Evolutionary conservation across 2,888 invertebrate species (phyloP).

Genomic region (Eilema depressum): DNA sequence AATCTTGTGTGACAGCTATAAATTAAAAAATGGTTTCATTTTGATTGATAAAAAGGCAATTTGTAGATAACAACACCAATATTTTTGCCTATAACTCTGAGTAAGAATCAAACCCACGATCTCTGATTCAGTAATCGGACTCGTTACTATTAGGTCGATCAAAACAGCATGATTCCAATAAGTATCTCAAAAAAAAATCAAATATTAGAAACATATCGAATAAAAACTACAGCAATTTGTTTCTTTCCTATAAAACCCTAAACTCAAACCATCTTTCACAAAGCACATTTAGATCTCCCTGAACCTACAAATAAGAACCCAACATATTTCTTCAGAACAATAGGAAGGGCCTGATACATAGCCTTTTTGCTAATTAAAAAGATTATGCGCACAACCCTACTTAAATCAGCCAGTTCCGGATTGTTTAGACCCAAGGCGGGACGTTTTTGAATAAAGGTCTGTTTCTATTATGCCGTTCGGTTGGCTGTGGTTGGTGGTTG

Average conservation of each 20-base stretch:
- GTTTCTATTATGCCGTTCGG: slow-evolving; percentile 38
- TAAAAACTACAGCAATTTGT: not conserved
- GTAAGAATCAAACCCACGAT: not conserved
- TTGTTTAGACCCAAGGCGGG: slow-evolving; percentile 33
- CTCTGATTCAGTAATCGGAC: not conserved
- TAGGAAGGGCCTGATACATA: slow-evolving; percentile 59
- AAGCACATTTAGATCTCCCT: slow-evolving; percentile 12
- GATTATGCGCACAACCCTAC: slow-evolving; percentile 51
- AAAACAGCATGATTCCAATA: not conserved
- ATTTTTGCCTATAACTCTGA: not conserved
- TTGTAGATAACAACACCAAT: not conserved
- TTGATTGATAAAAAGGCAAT: no score
- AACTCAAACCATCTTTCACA: slow-evolving; percentile 11
- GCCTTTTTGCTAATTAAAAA: slow-evolving; percentile 76
- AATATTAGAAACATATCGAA: not conserved
- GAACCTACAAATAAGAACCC: slow-evolving; percentile 23
- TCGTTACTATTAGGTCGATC: not conserved
- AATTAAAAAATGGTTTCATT: no score
- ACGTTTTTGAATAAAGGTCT: slow-evolving; percentile 39
- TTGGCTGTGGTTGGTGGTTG: slow-evolving; percentile 30
- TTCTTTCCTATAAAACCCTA: not conserved
- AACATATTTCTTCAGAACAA: slow-evolving; percentile 56
- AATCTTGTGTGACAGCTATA: no score
- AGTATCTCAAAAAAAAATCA: not conserved
- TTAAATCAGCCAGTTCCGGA: slow-evolving; percentile 48